These are phyloP conservation scores for Grus americana DNA, from an alignment of 2,113 vertebrate species.

Conservation along the genomic window DNA sequence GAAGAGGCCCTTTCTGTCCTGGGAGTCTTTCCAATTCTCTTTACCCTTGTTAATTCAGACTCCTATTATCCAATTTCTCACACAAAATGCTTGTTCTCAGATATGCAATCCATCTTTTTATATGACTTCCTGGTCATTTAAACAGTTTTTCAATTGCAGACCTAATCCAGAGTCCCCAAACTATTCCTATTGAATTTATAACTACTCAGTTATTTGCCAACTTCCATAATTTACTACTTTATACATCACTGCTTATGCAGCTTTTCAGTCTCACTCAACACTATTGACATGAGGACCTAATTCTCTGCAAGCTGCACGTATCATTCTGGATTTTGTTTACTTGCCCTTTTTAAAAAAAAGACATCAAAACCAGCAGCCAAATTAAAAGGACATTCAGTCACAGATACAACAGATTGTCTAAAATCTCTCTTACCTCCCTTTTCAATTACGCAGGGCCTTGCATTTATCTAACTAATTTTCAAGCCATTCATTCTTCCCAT, in stretches of 20 bases:
- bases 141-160: background rate
- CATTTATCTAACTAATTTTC: background rate
- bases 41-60: background rate
- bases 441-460: background rate
- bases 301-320: background rate
- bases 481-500: background rate
- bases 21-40: background rate
- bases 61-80: background rate
- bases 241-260: background rate
- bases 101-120: background rate
- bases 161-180: background rate
- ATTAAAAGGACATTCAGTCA: background rate
- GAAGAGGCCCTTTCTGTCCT: background rate
- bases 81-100: background rate
- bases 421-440: background rate
- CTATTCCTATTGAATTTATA: background rate
- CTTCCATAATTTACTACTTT: background rate
- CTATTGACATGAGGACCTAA: background rate
- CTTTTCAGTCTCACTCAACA: background rate
- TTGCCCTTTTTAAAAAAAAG: rapidly evolving
- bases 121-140: background rate
- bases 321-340: background rate
- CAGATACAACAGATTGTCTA: background rate
- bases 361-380: background rate
- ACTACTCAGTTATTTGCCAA: background rate